Percentiles rank a stretch among this genome's conserved stretches.
phyloP scores from a whole-genome alignment of 2,888 invertebrate genomes.

The Brenthis daphne region DNA sequence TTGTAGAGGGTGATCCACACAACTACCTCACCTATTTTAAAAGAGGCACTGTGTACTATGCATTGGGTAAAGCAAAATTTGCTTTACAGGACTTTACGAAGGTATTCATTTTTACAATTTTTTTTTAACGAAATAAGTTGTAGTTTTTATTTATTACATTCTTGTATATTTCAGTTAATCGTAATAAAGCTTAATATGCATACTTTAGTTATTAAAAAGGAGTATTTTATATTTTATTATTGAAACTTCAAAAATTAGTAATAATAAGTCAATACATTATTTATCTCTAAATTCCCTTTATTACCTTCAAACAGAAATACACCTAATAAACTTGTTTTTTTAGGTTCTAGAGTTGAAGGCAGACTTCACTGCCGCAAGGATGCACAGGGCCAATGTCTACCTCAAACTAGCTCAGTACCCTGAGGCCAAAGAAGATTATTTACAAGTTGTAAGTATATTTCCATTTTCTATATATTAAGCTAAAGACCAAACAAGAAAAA shows the following conservation, averaged over 20 bases:
- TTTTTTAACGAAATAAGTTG: not conserved
- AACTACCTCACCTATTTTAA: conserved; percentile 98
- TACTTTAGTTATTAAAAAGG: too few species aligned
- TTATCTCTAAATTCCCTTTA: not conserved
- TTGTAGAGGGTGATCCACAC: conserved; percentile 94
- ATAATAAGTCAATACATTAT: not conserved
- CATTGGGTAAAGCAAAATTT: conserved; percentile 96
- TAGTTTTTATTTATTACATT: too few species aligned
- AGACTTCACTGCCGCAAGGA: conserved; percentile 94
- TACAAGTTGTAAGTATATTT: conserved; percentile 88
- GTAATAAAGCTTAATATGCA: too few species aligned
- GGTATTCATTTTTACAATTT: conserved; percentile 48
- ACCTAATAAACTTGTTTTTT: conserved; percentile 7
- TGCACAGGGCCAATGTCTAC: conserved; percentile 93
- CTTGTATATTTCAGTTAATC: too few species aligned
- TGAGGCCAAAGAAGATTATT: conserved; percentile 91
- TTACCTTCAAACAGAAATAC: not conserved
- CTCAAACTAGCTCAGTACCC: conserved; percentile 94
- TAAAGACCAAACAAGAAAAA: too few species aligned
- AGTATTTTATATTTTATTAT: too few species aligned
- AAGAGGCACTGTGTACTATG: conserved; percentile 97
- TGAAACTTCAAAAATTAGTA: too few species aligned
- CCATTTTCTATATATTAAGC: not conserved
- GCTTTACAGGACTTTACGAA: conserved; percentile 96
- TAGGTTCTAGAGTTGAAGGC: conserved; percentile 95